These are phyloP conservation scores for Cavia porcellus DNA, from an alignment of 2,113 vertebrate species.

Conservation along the genomic window DNA sequence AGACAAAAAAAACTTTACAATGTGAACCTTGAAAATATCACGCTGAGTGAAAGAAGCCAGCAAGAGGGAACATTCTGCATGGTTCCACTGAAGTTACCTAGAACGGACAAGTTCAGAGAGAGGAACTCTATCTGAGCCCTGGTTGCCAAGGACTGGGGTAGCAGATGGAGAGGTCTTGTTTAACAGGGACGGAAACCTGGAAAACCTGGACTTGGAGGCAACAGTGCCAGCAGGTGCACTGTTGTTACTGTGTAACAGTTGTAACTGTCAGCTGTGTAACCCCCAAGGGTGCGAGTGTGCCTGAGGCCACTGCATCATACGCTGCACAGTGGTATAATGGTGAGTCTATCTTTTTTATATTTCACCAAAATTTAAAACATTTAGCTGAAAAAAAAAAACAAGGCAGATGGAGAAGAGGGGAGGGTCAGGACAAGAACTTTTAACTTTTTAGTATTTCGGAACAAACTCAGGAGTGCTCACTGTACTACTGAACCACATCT, in stretches of 20 bases:
- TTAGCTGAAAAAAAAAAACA: not conserved
- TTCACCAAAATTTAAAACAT: not conserved
- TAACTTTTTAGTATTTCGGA: too few relatives aligned
- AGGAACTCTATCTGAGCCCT: not conserved
- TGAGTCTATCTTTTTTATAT: not conserved
- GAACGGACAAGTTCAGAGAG: not conserved
- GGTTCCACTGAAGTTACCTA: not conserved
- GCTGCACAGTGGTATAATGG: too few relatives aligned
- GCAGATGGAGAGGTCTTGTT: rapidly evolving
- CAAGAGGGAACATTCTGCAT: not conserved
- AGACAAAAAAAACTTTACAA: not conserved
- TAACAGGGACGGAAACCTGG: too few relatives aligned
- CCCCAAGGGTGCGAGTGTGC: rapidly evolving
- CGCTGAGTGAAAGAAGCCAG: not conserved
- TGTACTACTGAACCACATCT: too few relatives aligned
- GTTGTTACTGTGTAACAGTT: too few relatives aligned
- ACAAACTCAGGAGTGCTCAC: too few relatives aligned
- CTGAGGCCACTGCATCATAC: too few relatives aligned
- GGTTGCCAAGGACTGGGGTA: rapidly evolving
- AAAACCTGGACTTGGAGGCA: rapidly evolving
- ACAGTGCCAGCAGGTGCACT: too few relatives aligned
- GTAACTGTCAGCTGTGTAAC: too few relatives aligned
- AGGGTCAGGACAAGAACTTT: too few relatives aligned
- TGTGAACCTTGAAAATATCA: not conserved
- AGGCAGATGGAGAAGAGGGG: not conserved